Conservation (phyloP, 2,797 vertebrate species). For the Ammospiza maritima region DNA sequence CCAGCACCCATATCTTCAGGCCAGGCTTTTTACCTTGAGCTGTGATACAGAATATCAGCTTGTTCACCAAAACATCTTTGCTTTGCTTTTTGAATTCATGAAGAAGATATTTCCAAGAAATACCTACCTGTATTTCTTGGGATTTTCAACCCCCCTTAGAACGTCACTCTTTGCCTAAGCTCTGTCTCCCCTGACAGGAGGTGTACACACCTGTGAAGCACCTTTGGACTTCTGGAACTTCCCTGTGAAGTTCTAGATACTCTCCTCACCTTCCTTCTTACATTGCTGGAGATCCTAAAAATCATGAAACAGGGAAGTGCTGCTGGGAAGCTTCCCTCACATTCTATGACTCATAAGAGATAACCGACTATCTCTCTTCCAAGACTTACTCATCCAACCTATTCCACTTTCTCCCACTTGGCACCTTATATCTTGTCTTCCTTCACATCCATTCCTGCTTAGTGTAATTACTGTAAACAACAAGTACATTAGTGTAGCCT, state of each 20-base stretch:
- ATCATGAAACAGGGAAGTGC: neutral
- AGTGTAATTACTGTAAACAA: neutral
- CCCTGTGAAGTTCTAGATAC: neutral
- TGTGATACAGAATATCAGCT: neutral
- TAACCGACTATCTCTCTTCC: neutral
- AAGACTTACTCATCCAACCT: neutral
- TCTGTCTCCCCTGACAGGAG: neutral
- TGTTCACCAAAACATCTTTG: neutral
- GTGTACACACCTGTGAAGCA: no score
- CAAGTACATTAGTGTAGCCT: neutral
- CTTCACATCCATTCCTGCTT: neutral
- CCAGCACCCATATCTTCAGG: accelerated
- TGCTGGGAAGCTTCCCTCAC: neutral
- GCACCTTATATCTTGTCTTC: neutral
- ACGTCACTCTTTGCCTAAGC: neutral
- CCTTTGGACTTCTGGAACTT: neutral
- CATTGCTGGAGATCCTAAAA: neutral
- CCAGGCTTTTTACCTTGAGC: neutral
- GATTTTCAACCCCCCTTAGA: neutral
- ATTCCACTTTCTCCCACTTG: neutral
- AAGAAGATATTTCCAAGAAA: neutral
- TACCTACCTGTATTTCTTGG: neutral
- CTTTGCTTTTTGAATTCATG: neutral
- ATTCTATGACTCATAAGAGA: accelerated
- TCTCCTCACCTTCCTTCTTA: neutral